Evolutionary conservation across 2,113 vertebrate species (phyloP).

Genomic region (Microcebus tavaratra): DNA sequence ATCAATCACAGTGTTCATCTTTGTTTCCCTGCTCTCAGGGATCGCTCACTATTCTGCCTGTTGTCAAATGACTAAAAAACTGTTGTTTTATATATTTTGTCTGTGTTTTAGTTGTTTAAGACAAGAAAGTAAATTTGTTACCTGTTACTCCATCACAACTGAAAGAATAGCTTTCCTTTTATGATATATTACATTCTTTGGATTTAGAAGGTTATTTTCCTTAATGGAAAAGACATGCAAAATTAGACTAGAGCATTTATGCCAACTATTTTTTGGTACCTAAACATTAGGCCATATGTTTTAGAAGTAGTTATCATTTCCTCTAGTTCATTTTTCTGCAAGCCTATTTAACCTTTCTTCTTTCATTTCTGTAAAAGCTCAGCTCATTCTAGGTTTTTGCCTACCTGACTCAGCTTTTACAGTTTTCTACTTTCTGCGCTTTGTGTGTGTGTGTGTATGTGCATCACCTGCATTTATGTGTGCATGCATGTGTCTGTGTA

Average conservation of each 20-base stretch:
- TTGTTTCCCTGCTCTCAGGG: not conserved
- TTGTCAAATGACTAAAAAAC: not conserved
- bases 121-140: not conserved
- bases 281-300: not conserved
- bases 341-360: not conserved
- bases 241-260: not conserved
- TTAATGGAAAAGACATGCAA: not conserved
- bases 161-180: not conserved
- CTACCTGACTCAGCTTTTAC: not conserved
- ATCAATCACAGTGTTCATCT: accelerated
- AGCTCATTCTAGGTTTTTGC: not conserved
- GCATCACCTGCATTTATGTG: not conserved
- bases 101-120: not conserved
- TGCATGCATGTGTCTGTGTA: not conserved
- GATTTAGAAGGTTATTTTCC: not conserved
- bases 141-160: not conserved
- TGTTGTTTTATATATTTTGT: not conserved
- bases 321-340: not conserved
- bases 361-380: not conserved
- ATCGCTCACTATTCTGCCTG: not conserved
- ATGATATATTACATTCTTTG: not conserved
- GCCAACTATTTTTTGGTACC: not conserved
- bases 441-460: no score
- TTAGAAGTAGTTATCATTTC: not conserved
- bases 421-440: not conserved